Evolutionary conservation across 1,140 invertebrate genomes (phyloP), one percentile per base, ranked within the genome.

Genomic region (Magallana angulata): DNA sequence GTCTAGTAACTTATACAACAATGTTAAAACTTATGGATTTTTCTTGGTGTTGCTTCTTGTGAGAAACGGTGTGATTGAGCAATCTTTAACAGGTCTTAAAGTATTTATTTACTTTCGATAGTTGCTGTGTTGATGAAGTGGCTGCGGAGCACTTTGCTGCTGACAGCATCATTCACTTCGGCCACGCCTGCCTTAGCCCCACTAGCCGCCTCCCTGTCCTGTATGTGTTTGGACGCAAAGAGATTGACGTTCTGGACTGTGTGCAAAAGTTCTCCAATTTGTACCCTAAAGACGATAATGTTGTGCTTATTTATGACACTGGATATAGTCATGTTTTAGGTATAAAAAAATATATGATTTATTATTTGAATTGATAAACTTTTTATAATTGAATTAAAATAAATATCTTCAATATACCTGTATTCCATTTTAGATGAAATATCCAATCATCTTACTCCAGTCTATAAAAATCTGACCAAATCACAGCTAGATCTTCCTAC

Each of bases 41-140:
- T 36, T 80, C 18, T 80, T 84, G 12, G 58, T 24, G 24, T 16
- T 14, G 71, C 57, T 62, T 24, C 24, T 24, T 24, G 24, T 24
- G 24, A 24, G 24, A 24, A 24, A 24, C 24, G 1, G 24, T 24
- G 24, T 24, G 24, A 68, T 58, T 3, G 7, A 7, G 80, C 18
- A 56, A 12, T 12, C 4, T 62, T 0, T n/a, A 84, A 14, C 18
- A 57, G 14, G 30, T 48, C 36, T 48, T 4, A 48, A 48, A 48
- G 36, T 48, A 5, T 48, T 14, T 64, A 64, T 7, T 64, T 18
- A 62, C 87, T 87, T 85, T 88, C 96, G 89, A 92, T 97, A 95
- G 98, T 94, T 99, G 98, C 94, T 99, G 98, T 95, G 97, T 98
- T 7, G 98, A 99, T 95, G 97, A 98, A 95, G 96, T 98, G 59